A percentile compares a stretch with the other conserved stretches of the same genome.
Conservation (phyloP, 2,888 invertebrate genomes). For the Tribolium freemani region DNA sequence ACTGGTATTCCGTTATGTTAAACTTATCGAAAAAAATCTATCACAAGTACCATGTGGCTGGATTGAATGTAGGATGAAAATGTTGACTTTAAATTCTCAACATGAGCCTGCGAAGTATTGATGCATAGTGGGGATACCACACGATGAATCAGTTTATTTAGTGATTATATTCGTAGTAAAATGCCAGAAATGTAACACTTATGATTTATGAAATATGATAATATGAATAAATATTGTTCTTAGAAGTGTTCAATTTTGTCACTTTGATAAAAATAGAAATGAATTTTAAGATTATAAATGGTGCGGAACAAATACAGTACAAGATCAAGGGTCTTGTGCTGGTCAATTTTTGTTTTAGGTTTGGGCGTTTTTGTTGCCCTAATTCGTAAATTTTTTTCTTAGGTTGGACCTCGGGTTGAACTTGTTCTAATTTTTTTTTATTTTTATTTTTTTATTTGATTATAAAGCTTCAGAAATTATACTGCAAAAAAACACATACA, state of each 20-base stretch:
- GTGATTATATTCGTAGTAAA: background rate
- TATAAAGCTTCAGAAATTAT: too few species aligned
- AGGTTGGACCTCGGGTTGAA: too few species aligned
- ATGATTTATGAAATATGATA: background rate
- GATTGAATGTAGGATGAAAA: background rate
- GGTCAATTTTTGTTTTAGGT: too few species aligned
- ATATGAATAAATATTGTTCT: background rate
- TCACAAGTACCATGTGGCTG: conserved; percentile 4
- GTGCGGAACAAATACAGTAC: too few species aligned
- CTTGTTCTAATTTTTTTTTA: too few species aligned
- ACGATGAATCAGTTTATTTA: background rate
- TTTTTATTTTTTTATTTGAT: too few species aligned
- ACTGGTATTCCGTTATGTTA: background rate
- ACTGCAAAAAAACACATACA: too few species aligned
- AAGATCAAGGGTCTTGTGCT: too few species aligned
- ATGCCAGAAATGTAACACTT: background rate
- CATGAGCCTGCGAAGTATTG: conserved; percentile 15
- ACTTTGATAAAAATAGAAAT: background rate
- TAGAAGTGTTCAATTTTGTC: background rate
- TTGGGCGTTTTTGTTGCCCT: too few species aligned
- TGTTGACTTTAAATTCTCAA: conserved; percentile 15
- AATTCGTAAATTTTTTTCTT: too few species aligned
- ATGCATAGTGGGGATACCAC: conserved; percentile 16
- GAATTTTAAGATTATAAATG: too few species aligned
- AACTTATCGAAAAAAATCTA: background rate